Conservation (phyloP, 2,113 vertebrate species). For the Sander lucioperca region DNA sequence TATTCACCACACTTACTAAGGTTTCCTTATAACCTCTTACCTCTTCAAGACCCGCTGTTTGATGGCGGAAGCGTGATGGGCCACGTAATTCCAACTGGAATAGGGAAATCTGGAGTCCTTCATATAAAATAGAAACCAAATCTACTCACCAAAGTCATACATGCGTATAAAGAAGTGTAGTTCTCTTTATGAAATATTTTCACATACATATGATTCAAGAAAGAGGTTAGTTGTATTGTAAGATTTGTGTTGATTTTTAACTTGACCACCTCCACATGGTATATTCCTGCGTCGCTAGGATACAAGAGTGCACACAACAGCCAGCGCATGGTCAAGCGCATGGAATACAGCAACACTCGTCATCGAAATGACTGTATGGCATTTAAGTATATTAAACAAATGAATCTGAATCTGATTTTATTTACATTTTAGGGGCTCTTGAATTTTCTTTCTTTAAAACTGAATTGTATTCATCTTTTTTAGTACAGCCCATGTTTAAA, state of each 20-base stretch:
- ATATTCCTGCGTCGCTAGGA: constrained; percentile 60
- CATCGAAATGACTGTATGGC: not conserved
- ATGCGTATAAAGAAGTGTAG: fast-evolving
- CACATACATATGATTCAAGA: fast-evolving
- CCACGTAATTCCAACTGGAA: not conserved
- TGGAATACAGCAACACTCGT: not conserved
- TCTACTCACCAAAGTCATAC: fast-evolving
- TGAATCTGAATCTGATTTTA: not conserved
- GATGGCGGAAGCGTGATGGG: constrained; percentile 59
- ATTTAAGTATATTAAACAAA: not conserved
- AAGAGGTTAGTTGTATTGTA: not conserved
- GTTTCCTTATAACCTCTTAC: not conserved
- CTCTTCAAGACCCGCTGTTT: constrained; percentile 50
- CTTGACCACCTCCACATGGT: constrained; percentile 20
- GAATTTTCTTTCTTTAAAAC: not conserved
- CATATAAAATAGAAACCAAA: not conserved
- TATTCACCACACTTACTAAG: not conserved
- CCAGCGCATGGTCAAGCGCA: not conserved
- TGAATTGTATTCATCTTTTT: not conserved
- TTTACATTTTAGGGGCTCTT: no score
- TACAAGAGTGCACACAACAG: constrained; percentile 39
- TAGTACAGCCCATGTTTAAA: no score
- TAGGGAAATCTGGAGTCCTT: not conserved
- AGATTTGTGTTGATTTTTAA: not conserved
- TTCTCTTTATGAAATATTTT: fast-evolving